Evolutionary conservation across 2,113 vertebrate genomes (phyloP), one percentile per base, ranked within the genome.

Genomic region (Phylloscopus trochilus): DNA sequence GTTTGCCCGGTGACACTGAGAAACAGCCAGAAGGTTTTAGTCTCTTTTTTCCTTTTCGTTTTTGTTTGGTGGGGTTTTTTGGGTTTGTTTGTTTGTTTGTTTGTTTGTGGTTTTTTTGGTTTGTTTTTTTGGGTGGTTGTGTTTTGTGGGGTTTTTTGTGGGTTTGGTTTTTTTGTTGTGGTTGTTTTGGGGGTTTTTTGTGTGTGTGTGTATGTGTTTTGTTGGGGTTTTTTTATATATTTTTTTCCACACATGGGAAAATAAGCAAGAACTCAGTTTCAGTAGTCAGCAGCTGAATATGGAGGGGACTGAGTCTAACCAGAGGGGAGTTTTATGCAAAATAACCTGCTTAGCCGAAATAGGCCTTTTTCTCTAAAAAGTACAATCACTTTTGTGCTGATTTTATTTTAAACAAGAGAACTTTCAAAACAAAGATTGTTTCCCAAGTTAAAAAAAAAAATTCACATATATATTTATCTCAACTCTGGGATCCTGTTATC

Each of bases 161-260:
- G 37, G 37, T 39, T 39, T 39, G 37, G 37, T 39, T 39, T 39
- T 39, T 8, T 39, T 39, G 37, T 39, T 39, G 37, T 39, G 8
- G 37, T 39, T 39, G 37, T 39, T 39, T 39, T 39, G 10, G n/a
- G n/a, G n/a, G n/a, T n/a, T n/a, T n/a, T n/a, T n/a, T n/a, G n/a
- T n/a, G n/a, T n/a, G n/a, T n/a, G n/a, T n/a, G 37, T n/a, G 37
- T 39, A 9, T 39, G n/a, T n/a, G n/a, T n/a, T n/a, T n/a, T n/a
- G n/a, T n/a, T n/a, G n/a, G n/a, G n/a, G n/a, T 30, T 20, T 4
- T 35, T 20, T 2, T 27, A 11, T 51, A 26, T 3, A 1, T 63
- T 0, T 33, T n/a, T 63, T 90, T 90, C 37, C 20, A 74, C 13
- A 21, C 12, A 66, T 23, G 4, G 7, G 10, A 63, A 90, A 81